Base-by-base conservation (phyloP, 2,888 invertebrate species). In the Neria commutata region DNA sequence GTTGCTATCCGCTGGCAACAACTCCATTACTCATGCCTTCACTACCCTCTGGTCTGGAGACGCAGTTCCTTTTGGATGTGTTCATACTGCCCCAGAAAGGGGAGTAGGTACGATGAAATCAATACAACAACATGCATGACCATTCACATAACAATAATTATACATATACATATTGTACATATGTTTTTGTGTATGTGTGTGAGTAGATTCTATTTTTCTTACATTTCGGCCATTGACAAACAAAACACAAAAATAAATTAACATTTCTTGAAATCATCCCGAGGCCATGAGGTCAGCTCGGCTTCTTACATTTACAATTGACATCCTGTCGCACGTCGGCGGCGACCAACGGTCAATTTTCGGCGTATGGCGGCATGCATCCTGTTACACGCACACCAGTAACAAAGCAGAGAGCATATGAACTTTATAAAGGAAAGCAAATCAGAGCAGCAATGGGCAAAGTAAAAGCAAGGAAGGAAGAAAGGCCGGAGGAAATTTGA, bases 171-270 rank as follows among this genome's bases (percentile, higher is more conserved):
- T n/a, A n/a, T n/a, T n/a, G n/a, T n/a, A n/a, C n/a, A n/a, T n/a
- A n/a, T n/a, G n/a, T n/a, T n/a, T n/a, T n/a, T n/a, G n/a, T n/a
- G n/a, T n/a, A n/a, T n/a, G n/a, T n/a, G n/a, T n/a, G n/a, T n/a
- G n/a, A n/a, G n/a, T n/a, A n/a, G n/a, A n/a, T 37, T 37, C 37
- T 37, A 37, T 37, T 37, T 37, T 37, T 37, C n/a, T 37, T 37
- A 29, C n/a, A n/a, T 37, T 8, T 29, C 11, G 5, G 5, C 29
- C 11, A 29, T 37, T 37, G 37, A 37, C 37, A 37, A 37, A 37
- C 37, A 37, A 37, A 37, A 37, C 37, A 37, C 8, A 37, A 10
- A 37, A 37, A 37, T 37, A 37, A 37, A 37, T 37, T 37, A 10
- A 37, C 37, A 37, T 37, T 37, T 37, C n/a, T n/a, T 37, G 10